These are phyloP conservation scores for Blennius ocellaris DNA, from an alignment of 2,113 vertebrate genomes.

Conservation along the genomic window DNA sequence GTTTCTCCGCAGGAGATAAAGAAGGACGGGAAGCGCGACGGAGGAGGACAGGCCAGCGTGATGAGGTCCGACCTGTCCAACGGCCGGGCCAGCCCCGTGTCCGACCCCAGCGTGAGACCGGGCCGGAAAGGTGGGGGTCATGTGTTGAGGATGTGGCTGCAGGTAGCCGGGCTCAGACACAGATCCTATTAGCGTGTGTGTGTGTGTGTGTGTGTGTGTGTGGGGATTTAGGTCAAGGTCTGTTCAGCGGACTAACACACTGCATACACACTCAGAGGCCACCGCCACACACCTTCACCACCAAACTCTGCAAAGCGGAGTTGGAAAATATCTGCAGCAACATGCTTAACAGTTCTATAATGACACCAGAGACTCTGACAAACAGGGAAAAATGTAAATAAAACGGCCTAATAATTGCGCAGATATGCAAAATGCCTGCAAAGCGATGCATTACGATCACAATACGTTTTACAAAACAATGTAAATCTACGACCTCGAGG, in stretches of 20 bases:
- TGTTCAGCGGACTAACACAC: neutral
- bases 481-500: neutral
- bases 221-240: slow-evolving; percentile 57
- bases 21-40: slow-evolving; percentile 93
- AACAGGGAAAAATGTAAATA: neutral
- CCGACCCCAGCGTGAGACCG: slow-evolving; percentile 88
- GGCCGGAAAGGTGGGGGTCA: slow-evolving; percentile 88
- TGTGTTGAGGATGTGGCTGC: slow-evolving; percentile 18
- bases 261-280: neutral
- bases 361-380: no score
- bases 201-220: no score
- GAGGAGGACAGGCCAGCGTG: slow-evolving; percentile 72
- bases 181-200: slow-evolving; percentile 66
- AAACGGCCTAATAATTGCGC: neutral
- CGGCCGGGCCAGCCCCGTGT: slow-evolving; percentile 90
- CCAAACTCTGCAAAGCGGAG: no score
- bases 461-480: no score
- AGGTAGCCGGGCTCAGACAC: slow-evolving; percentile 43
- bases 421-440: neutral
- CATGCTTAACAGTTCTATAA: neutral
- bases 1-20: slow-evolving; percentile 89
- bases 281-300: neutral
- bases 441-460: no score
- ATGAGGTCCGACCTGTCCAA: slow-evolving; percentile 90
- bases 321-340: no score